phyloP scores from a whole-genome alignment of 92 coral and sea anemone species.

The Actinostola sp. region DNA sequence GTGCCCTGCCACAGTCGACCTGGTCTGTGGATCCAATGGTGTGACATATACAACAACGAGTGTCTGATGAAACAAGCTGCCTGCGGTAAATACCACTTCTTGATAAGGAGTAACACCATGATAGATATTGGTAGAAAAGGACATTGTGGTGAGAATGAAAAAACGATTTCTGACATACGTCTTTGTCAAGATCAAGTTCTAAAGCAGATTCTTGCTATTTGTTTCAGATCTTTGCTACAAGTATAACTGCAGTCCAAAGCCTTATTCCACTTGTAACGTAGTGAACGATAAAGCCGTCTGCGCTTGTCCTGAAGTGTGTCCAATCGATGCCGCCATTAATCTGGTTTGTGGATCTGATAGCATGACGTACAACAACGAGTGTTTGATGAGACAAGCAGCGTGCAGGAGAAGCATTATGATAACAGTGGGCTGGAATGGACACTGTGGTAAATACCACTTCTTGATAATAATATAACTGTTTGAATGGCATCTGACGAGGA shows the following conservation, averaged over 20 bases:
- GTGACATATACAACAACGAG: no score
- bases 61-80: no score
- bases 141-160: conserved; percentile 6
- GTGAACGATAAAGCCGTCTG: conserved; percentile 17
- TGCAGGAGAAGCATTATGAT: conserved; percentile 23
- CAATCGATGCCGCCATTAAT: neutral
- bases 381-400: conserved; percentile 19
- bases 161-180: no score
- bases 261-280: conserved; percentile 22
- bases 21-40: no score
- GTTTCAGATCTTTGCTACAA: conserved; percentile 1
- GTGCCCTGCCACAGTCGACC: no score
- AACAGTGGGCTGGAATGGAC: conserved; percentile 15
- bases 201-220: no score
- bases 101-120: neutral
- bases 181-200: no score
- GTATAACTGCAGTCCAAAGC: neutral
- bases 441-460: conserved; percentile 20
- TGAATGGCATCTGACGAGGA: conserved; percentile 4
- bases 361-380: conserved; percentile 32
- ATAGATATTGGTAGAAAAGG: conserved; percentile 19
- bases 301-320: conserved; percentile 4
- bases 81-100: no score
- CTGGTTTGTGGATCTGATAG: conserved; percentile 42
- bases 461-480: no score